Evolutionary conservation across 2,113 vertebrate genomes (phyloP).

Genomic region (Phaethornis superciliosus): DNA sequence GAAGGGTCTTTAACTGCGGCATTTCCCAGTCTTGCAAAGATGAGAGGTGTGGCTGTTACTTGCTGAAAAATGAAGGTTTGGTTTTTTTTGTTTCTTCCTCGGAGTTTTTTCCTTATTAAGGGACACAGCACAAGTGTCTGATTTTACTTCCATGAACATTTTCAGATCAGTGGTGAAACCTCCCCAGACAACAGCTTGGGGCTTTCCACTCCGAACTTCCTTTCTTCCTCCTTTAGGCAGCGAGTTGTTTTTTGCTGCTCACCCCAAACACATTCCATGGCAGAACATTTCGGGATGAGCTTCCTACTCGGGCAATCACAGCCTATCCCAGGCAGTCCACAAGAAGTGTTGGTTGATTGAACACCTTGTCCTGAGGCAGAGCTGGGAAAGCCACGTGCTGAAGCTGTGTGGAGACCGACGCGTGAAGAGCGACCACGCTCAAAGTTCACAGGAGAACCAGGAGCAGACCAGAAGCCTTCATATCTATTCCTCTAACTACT

Average conservation of each 20-base stretch:
- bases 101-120: neutral
- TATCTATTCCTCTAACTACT: conserved; percentile 11
- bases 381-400: neutral
- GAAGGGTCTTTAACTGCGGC: neutral
- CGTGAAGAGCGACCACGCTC: neutral
- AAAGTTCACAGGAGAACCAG: conserved; percentile 37
- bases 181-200: neutral
- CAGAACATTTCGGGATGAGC: neutral
- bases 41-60: neutral
- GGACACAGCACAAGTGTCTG: neutral
- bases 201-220: neutral
- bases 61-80: neutral
- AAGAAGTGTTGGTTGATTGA: neutral
- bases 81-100: neutral
- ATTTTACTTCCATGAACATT: neutral
- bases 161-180: neutral
- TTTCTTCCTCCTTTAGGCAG: neutral
- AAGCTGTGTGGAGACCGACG: neutral
- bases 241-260: neutral
- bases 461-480: neutral
- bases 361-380: neutral
- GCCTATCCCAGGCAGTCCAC: neutral
- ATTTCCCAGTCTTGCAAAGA: neutral
- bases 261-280: neutral
- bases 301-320: neutral